Percentiles rank a stretch among this genome's conserved stretches.
Conservation (phyloP, 2,888 invertebrate genomes). For the Melanophora roralis region DNA sequence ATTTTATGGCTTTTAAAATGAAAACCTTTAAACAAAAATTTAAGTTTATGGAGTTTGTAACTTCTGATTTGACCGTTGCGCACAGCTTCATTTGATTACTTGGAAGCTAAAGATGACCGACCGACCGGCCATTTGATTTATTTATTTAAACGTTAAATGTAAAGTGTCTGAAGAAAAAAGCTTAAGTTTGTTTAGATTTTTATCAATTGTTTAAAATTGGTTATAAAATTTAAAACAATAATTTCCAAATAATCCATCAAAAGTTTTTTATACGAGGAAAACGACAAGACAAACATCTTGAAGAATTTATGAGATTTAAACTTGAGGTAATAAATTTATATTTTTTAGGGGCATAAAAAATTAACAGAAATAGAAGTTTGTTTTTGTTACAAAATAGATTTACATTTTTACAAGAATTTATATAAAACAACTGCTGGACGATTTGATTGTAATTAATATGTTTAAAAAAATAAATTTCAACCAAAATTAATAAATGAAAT, state of each 20-base stretch:
- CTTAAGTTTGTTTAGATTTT: conserved; percentile 54
- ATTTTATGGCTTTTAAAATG: conserved; percentile 33
- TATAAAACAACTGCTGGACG: too few relatives aligned
- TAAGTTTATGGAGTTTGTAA: conserved; percentile 19
- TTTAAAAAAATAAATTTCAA: too few relatives aligned
- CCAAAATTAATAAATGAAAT: too few relatives aligned
- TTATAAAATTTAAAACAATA: conserved; percentile 45
- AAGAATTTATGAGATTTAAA: conserved; percentile 18
- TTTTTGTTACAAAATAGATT: not conserved
- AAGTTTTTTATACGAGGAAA: conserved; percentile 20
- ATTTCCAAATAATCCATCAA: conserved; percentile 58
- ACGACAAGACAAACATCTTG: not conserved
- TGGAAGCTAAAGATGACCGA: conserved; percentile 31
- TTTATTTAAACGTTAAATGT: conserved; percentile 5
- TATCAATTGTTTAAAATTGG: conserved; percentile 50
- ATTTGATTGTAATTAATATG: too few relatives aligned
- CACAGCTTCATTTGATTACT: not conserved
- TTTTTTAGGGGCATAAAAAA: too few relatives aligned
- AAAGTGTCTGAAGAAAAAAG: conserved; percentile 34
- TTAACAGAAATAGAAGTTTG: too few relatives aligned
- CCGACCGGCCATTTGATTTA: conserved; percentile 58
- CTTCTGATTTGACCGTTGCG: conserved; percentile 42
- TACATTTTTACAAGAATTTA: too few relatives aligned
- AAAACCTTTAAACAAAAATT: conserved; percentile 25
- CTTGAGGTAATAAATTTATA: conserved; percentile 1